Evolutionary conservation across 2,888 invertebrate species (phyloP), one percentile per base, ranked within the genome.

Genomic region (Agapostemon virescens): DNA sequence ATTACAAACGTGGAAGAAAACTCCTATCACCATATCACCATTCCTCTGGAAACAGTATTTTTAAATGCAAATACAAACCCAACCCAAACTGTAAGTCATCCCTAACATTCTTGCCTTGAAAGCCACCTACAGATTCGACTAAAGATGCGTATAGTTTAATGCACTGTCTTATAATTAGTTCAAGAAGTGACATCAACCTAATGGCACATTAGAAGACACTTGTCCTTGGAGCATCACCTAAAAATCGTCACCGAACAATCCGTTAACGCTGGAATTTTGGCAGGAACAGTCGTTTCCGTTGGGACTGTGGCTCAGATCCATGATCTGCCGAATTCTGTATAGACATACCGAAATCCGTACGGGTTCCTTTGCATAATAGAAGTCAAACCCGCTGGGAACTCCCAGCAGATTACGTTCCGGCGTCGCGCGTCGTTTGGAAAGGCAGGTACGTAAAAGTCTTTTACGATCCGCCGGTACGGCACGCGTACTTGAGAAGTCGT

Each of bases 371-470:
- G 61, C 58, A 77, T 82, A 79, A 81, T 87, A 81, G 78, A 81
- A 64, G 73, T 70, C 20, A 70, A 74, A 77, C 74, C 75, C 74
- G 63, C 66, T 30, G 74, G 63, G 76, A 86, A 76, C 86, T 85
- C 73, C 79, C 82, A 81, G 81, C 80, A 85, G 88, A 89, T 89
- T 89, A 88, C 85, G 79, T 69, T 26, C 26, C 81, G 26, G 6
- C 55, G 55, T 30, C 15, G 30, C 15, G 79, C 88, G 81, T 86
- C 87, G 81, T 86, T 87, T 74, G 72, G 74, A 81, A 76, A 84
- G 45, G 26, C 49, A 58, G 83, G 80, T 82, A 76, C 88, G 81
- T 89, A 88, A 89, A 88, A 86, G 81, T 86, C 84, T 86, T 89
- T 89, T 89, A 89, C 87, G 89, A 89, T 80, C 86, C 74, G 72